Percentiles rank a stretch among this genome's conserved stretches.
These are phyloP conservation scores for Aphelenchoides bicaudatus DNA, from an alignment of 2,888 invertebrate species.

Conservation along the genomic window DNA sequence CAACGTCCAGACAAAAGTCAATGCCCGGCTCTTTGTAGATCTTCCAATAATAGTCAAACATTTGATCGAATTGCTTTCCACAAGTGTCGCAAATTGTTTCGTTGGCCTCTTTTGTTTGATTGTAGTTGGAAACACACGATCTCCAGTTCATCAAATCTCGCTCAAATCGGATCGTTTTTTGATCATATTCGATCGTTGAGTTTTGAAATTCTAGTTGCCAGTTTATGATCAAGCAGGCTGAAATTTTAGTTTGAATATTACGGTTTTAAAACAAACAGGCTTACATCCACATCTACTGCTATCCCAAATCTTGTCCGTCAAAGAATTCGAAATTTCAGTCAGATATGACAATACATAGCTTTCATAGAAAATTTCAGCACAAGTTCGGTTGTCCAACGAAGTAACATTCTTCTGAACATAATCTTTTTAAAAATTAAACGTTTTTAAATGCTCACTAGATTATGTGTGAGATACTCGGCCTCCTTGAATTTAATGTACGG, in stretches of 20 bases:
- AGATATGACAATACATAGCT: slow-evolving; percentile 55
- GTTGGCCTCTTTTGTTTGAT: slow-evolving; percentile 17
- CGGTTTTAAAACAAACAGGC: too few species aligned
- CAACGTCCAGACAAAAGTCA: slow-evolving; percentile 59
- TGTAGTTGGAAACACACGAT: slow-evolving; percentile 49
- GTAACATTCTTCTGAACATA: slow-evolving; percentile 30
- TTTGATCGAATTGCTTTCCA: slow-evolving; percentile 38
- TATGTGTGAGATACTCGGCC: slow-evolving; percentile 48
- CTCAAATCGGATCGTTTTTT: slow-evolving; percentile 43
- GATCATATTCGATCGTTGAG: slow-evolving; percentile 37
- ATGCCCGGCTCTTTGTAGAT: slow-evolving; percentile 52
- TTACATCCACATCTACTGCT: slow-evolving; percentile 54
- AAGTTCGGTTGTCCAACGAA: slow-evolving; percentile 47
- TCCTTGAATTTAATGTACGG: slow-evolving; percentile 52
- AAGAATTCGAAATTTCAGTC: slow-evolving; percentile 44
- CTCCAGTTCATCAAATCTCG: slow-evolving; percentile 43
- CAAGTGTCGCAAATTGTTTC: slow-evolving; percentile 43
- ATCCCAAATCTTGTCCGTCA: slow-evolving; percentile 50
- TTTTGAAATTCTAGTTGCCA: slow-evolving; percentile 35
- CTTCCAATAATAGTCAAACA: slow-evolving; percentile 56
- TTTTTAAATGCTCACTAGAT: slow-evolving; percentile 40
- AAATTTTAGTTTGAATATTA: slow-evolving; percentile 10
- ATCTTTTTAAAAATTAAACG: neutral
- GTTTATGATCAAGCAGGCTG: slow-evolving; percentile 29
- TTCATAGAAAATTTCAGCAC: slow-evolving; percentile 54